Evolutionary conservation across 2,113 vertebrate species (phyloP), one percentile per base, ranked within the genome.

Genomic region (Puffinus mauretanicus): DNA sequence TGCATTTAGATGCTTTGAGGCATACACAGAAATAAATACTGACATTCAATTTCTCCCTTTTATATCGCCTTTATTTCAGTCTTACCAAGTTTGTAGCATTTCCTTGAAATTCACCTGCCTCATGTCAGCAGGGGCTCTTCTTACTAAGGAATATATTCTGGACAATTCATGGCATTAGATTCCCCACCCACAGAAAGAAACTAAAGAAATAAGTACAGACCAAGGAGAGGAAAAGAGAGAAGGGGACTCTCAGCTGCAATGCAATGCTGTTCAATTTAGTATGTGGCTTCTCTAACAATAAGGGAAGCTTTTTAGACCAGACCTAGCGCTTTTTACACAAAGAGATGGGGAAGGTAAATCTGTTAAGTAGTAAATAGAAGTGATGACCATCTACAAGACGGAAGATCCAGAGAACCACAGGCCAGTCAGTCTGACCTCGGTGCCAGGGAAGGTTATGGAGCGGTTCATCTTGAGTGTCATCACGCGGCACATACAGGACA

Each of bases 1-100:
- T 60, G 9, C 25, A 54, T 65, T 86, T 70, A 76, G 25, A 62
- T 58, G 5, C 55, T 83, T 58, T 71, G 26, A 73, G 26, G 19
- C n/a, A 89, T 5, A 65, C 18, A n/a, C 38, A 34, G 62, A 88
- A 94, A 92, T 84, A 11, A 67, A 95, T 55, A 88, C 22, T 92
- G 77, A 80, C 65, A 55, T 82, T 80, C 71, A 86, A 46, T 90
- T 80, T 89, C 47, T 79, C 16, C 27, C 8, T 69, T 81, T 86
- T 54, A 19, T 36, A 83, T n/a, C 82, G 16, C 60, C 13, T 92
- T 95, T 65, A 72, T 66, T 88, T 81, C 44, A 55, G 40, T 51
- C 54, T 27, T 52, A 65, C 8, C 8, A 82, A 36, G 15, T 44
- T 76, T 47, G n/a, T 11, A 72, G 19, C 21, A 90, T 49, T 78